Conservation (phyloP, 2,797 vertebrate species). For the Erpetoichthys calabaricus region DNA sequence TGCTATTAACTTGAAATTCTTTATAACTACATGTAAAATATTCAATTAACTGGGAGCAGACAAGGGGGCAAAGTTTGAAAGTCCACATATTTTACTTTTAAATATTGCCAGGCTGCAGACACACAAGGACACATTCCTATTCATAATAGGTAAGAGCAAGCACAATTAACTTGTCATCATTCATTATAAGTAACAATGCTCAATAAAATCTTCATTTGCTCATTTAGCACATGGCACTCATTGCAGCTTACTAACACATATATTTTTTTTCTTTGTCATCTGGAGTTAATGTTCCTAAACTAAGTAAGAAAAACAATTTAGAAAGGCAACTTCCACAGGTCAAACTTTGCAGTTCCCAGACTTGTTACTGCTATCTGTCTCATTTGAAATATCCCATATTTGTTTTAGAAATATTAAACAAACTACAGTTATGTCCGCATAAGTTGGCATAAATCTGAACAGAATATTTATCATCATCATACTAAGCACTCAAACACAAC, state of each 20-base stretch:
- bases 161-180: slow-evolving; percentile 7
- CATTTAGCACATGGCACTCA: slow-evolving; percentile 5
- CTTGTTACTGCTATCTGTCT: slow-evolving; percentile 61
- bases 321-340: slow-evolving; percentile 70
- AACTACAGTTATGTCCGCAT: slow-evolving; percentile 56
- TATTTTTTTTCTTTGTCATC: slow-evolving; percentile 49
- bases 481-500: slow-evolving; percentile 46
- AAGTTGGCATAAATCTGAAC: slow-evolving; percentile 46
- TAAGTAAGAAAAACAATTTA: slow-evolving; percentile 68
- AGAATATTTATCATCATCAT: slow-evolving; percentile 60
- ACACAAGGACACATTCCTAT: slow-evolving; percentile 13
- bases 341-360: slow-evolving; percentile 58
- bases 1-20: slow-evolving; percentile 4
- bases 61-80: slow-evolving; percentile 4
- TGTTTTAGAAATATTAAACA: slow-evolving; percentile 69
- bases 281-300: slow-evolving; percentile 68
- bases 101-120: slow-evolving; percentile 12
- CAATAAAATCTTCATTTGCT: slow-evolving; percentile 11
- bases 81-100: slow-evolving; percentile 12
- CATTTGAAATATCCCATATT: slow-evolving; percentile 59
- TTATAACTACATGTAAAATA: slow-evolving; percentile 7
- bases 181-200: slow-evolving; percentile 9
- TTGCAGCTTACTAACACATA: neutral
- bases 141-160: slow-evolving; percentile 3
- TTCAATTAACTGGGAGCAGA: slow-evolving; percentile 8